Evolutionary conservation across 2,113 vertebrate genomes (phyloP), one percentile per base, ranked within the genome.

Genomic region (Sylvilagus bachmani): DNA sequence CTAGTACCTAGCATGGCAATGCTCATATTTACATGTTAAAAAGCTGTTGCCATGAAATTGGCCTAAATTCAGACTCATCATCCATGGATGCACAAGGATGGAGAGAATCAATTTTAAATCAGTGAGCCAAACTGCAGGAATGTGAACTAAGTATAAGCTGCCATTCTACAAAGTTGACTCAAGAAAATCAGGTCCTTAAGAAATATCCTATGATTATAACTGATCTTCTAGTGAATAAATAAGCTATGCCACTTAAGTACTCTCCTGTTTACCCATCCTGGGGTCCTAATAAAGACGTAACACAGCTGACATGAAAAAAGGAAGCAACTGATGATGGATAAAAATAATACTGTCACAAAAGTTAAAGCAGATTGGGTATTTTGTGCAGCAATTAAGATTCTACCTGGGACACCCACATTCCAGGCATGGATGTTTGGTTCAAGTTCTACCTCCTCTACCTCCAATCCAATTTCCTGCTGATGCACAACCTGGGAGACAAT

Each of bases 61-160:
- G 25, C 84, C 69, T 96, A 90, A 70, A 95, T 93, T 93, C 58
- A 71, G 49, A 38, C 16, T 58, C 51, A 86, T 95, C 85, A 89
- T 90, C 73, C 92, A 79, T 91, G 92, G 94, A 88, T 94, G 66
- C 82, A 69, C 87, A 91, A 44, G 36, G 83, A 89, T 73, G 79
- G 90, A 70, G 73, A 58, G 58, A 95, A 93, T 89, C 55, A 88
- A 89, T 95, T 93, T 96, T 71, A 94, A 91, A 89, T 94, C 87
- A 82, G 69, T 71, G 69, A 95, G 38, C 79, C 2, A 38, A 95
- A 80, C 12, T 93, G 29, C 16, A 91, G 74, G 25, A 86, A 89
- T 95, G 83, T 95, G 86, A 93, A 82, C 62, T 94, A 97, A 91
- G 70, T 82, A 95, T 73, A 96, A 82, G 69, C 82, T 95, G 83